Evolutionary conservation across 2,113 vertebrate genomes (phyloP), one percentile per base, ranked within the genome.

Genomic region (Columbina picui): DNA sequence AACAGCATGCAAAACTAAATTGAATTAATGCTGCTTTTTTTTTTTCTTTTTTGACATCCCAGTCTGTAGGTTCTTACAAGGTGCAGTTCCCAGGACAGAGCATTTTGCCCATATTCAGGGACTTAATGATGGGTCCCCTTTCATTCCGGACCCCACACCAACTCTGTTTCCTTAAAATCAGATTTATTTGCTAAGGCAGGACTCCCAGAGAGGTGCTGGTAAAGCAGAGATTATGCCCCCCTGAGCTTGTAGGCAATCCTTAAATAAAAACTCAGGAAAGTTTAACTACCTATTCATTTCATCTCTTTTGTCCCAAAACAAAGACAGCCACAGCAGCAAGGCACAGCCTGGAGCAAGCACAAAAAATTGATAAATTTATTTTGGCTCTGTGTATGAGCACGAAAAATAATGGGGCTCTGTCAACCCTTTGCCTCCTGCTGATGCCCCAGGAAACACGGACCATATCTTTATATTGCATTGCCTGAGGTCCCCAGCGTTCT

Each of bases 371-470:
- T 45, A 0, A 0, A 36, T 75, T 34, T 71, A 6, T 41, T 63
- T 64, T 29, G 29, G 17, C 9, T 52, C 12, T n/a, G 5, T 12
- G 17, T n/a, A 43, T 7, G 6, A 52, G 5, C 6, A 5, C 76
- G 53, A 61, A 47, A 89, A 82, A 43, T 11, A 15, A 0, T 26
- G 5, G 22, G 56, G 7, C 3, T 87, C 82, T 87, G 7, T 61
- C 21, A 65, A 61, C 4, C 18, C 18, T 50, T 64, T 53, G 2
- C 21, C 10, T 70, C 50, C 41, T 74, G 15, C 60, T 87, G 84
- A 30, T 17, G 1, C 10, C 3, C 5, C 29, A 16, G 30, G 47
- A 50, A 45, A 29, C 0, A 0, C 5, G 36, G 7, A 22, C 15
- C 15, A 4, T 16, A 12, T 12, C 19, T 80, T 84, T 7, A 7